Evolutionary conservation across 2,797 vertebrate genomes (phyloP).

Genomic region (Enteromius argenteus): DNA sequence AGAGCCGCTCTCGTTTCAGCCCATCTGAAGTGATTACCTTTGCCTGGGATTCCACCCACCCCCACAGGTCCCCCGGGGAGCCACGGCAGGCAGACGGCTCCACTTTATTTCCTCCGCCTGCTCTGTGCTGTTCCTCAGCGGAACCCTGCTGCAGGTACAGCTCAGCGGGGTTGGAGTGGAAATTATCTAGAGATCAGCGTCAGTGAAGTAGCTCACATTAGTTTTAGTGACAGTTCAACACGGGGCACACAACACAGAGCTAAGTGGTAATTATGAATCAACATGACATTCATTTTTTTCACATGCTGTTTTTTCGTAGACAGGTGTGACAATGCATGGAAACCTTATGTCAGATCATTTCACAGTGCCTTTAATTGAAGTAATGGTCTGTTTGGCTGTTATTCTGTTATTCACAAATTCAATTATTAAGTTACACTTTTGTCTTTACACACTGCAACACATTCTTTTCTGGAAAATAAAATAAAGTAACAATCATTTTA

Average conservation of each 20-base stretch:
- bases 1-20: slow-evolving; percentile 72
- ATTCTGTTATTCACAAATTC: not conserved
- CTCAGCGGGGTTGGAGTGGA: slow-evolving; percentile 25
- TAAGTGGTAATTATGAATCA: slow-evolving; percentile 37
- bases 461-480: not conserved
- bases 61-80: slow-evolving; percentile 77
- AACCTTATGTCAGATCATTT: slow-evolving; percentile 14
- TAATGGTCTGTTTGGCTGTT: slow-evolving; percentile 8
- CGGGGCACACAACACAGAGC: slow-evolving; percentile 3
- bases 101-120: slow-evolving; percentile 33
- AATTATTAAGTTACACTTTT: not conserved
- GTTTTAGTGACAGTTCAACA: slow-evolving; percentile 46
- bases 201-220: slow-evolving; percentile 34
- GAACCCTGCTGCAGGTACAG: slow-evolving; percentile 40
- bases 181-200: slow-evolving; percentile 38
- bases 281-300: slow-evolving; percentile 23
- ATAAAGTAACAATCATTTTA: not conserved
- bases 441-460: not conserved
- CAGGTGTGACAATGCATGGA: slow-evolving; percentile 11
- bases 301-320: slow-evolving; percentile 1
- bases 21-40: slow-evolving; percentile 81
- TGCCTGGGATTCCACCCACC: slow-evolving; percentile 79
- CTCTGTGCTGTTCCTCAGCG: slow-evolving; percentile 22
- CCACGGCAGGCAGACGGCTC: slow-evolving; percentile 48
- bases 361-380: slow-evolving; percentile 26